Conservation (phyloP, 2,888 invertebrate species). For the Patella ulyssiponensis region DNA sequence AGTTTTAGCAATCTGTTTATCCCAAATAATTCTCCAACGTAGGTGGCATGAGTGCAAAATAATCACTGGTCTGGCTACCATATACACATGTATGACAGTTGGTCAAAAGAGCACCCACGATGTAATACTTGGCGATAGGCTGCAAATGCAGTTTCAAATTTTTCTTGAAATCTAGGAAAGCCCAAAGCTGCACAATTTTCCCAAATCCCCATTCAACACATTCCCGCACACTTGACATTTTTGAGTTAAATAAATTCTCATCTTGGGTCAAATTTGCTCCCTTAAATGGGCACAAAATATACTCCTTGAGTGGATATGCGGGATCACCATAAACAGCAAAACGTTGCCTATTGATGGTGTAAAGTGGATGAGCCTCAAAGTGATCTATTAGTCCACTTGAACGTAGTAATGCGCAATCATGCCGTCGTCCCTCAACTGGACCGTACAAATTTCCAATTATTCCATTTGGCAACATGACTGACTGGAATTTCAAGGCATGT, state of each 20-base stretch:
- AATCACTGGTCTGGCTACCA: no score
- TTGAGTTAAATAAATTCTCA: constrained; percentile 26
- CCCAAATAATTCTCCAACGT: no score
- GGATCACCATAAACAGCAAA: constrained; percentile 27
- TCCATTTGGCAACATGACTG: constrained; percentile 36
- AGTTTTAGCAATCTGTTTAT: no score
- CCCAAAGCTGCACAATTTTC: constrained; percentile 21
- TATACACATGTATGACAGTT: no score
- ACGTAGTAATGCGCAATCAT: constrained; percentile 23
- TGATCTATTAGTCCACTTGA: constrained; percentile 27
- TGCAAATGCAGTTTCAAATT: constrained; percentile 37
- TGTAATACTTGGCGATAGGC: constrained; percentile 39
- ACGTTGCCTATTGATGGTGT: background rate
- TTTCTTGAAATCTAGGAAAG: constrained; percentile 28
- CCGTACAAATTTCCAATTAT: constrained; percentile 27
- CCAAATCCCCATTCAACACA: constrained; percentile 30
- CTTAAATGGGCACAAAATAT: no score
- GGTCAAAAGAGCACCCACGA: constrained; percentile 32
- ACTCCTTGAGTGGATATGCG: constrained; percentile 28
- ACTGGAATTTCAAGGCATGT: constrained; percentile 32
- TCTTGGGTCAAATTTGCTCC: no score
- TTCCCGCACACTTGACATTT: constrained; percentile 25
- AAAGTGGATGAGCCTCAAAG: constrained; percentile 25
- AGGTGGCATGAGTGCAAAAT: no score
- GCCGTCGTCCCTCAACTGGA: no score